phyloP scores from a whole-genome alignment of 2,113 vertebrate species.

The Rhegmatorhina hoffmannsi region DNA sequence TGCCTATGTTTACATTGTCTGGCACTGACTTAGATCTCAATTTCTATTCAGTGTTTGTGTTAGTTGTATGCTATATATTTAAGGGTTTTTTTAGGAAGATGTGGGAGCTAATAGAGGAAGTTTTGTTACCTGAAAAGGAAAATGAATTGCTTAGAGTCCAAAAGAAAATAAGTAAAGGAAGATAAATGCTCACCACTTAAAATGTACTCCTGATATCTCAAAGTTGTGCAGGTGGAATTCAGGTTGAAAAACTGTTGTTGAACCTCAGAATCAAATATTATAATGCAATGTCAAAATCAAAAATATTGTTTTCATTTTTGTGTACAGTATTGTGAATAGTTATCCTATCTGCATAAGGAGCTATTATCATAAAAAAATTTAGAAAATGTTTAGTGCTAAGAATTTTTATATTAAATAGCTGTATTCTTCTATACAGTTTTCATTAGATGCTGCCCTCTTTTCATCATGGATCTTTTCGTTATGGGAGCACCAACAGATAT shows the following conservation, averaged over 20 bases:
- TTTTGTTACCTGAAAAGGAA: not conserved
- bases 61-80: not conserved
- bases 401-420: not conserved
- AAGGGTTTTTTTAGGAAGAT: constrained; percentile 1
- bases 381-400: not conserved
- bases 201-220: not conserved
- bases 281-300: not conserved
- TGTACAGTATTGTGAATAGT: not conserved
- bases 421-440: not conserved
- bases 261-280: not conserved
- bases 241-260: not conserved
- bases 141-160: not conserved
- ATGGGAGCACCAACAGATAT: not conserved
- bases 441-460: not conserved
- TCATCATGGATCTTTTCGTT: not conserved
- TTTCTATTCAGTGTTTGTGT: not conserved
- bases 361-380: not conserved
- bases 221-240: not conserved
- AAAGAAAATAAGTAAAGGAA: not conserved
- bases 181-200: not conserved
- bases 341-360: not conserved
- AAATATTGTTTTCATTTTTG: not conserved
- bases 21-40: not conserved
- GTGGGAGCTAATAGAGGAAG: not conserved
- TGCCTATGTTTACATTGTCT: not conserved